Base-by-base conservation (phyloP, 2,888 invertebrate genomes). In the Ametastegia equiseti region DNA sequence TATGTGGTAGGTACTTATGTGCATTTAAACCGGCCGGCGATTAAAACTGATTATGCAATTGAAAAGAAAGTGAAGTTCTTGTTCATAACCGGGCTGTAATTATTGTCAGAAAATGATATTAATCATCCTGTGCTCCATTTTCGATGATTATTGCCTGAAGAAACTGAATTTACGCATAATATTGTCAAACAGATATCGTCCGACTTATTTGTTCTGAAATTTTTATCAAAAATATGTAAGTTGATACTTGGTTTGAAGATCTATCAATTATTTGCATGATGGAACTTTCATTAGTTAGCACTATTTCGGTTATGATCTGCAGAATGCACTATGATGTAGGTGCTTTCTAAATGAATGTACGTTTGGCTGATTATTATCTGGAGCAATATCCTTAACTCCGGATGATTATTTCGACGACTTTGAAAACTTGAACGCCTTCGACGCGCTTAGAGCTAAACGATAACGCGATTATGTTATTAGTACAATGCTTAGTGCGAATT, bases 401-500 rank as follows among this genome's bases (percentile, higher is more conserved):
- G 27, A 3, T 15, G 27, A 2, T 1, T 30, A 30, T 45, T 50
- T 36, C 19, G 33, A 54, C 27, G 54, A 75, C 39, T 75, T 54
- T 36, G 73, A 54, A 75, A 75, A n/a, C 13, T 9, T 6, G 3
- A 73, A 47, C 47, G 42, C n/a, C 50, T 73, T 27, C 47, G 7
- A 30, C 15, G 47, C 23, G 27, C 30, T 47, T 7, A 30, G n/a
- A 71, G 30, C 15, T 27, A 9, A 47, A 9, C n/a, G 65, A 36
- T 67, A 67, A 39, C 65, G 65, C n/a, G 9, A 54, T n/a, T 36
- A n/a, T n/a, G n/a, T 45, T 54, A 36, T 75, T 54, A 75, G 75
- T n/a, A 75, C 36, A 75, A n/a, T 23, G 50, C 19, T 75, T 50
- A 75, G 75, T 36, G 13, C 23, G 45, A 75, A 54, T 75, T 54